phyloP scores from a whole-genome alignment of 1,140 invertebrate genomes.

The Caerostris extrusa region DNA sequence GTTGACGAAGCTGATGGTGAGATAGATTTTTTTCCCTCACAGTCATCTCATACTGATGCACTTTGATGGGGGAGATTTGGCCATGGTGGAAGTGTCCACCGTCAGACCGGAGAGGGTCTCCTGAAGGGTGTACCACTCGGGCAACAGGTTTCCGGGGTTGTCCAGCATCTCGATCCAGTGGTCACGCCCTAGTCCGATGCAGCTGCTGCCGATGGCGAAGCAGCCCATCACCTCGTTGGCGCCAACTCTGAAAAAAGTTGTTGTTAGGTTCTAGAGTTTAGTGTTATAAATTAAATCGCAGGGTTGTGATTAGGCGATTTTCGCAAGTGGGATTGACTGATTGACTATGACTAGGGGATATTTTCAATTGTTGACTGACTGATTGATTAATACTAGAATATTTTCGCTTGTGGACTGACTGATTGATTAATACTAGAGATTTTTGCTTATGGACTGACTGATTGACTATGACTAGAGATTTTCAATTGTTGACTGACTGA shows the following conservation, averaged over 20 bases:
- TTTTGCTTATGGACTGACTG: too few species aligned
- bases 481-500: too few species aligned
- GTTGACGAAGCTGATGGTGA: neutral
- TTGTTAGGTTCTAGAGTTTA: too few species aligned
- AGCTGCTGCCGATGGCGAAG: conserved; percentile 88
- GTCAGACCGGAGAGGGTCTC: conserved; percentile 83
- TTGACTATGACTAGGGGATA: too few species aligned
- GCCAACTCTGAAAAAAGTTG: conserved; percentile 86
- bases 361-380: too few species aligned
- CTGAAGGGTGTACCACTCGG: conserved; percentile 91
- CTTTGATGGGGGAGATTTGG: conserved; percentile 79
- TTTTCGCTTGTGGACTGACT: too few species aligned
- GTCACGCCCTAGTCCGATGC: conserved; percentile 90
- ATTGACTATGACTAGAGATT: too few species aligned
- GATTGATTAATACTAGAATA: too few species aligned
- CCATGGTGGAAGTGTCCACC: conserved; percentile 82
- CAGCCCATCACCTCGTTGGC: conserved; percentile 93
- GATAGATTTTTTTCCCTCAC: neutral
- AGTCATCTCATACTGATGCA: conserved; percentile 77
- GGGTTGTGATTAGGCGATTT: too few species aligned
- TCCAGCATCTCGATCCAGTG: conserved; percentile 95
- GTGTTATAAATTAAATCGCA: too few species aligned
- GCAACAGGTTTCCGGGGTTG: conserved; percentile 89
- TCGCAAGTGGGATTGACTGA: too few species aligned
- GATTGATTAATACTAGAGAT: too few species aligned